Percentiles rank a stretch among this genome's conserved stretches.
Evolutionary conservation across 2,113 vertebrate genomes (phyloP).

Genomic region (Hylia prasina): DNA sequence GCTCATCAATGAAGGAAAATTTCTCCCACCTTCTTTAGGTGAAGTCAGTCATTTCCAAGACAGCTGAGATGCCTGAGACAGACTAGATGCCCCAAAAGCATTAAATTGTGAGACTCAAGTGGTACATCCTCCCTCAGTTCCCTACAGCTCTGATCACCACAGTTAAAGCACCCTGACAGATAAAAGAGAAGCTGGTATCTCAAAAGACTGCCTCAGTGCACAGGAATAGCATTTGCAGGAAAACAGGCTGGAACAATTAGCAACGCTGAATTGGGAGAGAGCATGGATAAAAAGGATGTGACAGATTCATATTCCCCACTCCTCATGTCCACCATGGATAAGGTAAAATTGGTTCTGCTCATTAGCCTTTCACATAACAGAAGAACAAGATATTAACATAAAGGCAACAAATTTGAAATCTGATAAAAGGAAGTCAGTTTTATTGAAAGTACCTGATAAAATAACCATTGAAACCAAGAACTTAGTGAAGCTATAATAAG

Average conservation of each 20-base stretch:
- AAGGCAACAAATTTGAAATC: neutral
- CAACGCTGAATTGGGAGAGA: neutral
- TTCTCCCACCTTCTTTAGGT: neutral
- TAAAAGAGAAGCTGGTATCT: neutral
- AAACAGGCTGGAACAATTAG: neutral
- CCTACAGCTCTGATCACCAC: neutral
- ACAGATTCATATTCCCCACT: neutral
- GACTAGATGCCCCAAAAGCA: neutral
- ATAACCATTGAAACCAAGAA: neutral
- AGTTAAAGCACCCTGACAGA: neutral
- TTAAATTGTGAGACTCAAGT: neutral
- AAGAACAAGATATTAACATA: neutral
- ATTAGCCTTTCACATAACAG: neutral
- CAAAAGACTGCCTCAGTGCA: neutral
- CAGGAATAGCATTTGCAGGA: neutral
- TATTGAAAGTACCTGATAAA: neutral
- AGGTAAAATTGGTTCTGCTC: neutral
- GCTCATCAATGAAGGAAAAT: neutral
- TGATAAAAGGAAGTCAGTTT: neutral
- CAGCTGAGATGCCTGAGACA: neutral
- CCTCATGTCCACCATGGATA: fast-evolving
- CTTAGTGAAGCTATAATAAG: neutral
- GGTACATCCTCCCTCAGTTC: neutral
- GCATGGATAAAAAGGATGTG: neutral
- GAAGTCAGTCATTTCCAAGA: neutral